phyloP scores from a whole-genome alignment of 2,113 vertebrate genomes.

The Oncorhynchus masou region DNA sequence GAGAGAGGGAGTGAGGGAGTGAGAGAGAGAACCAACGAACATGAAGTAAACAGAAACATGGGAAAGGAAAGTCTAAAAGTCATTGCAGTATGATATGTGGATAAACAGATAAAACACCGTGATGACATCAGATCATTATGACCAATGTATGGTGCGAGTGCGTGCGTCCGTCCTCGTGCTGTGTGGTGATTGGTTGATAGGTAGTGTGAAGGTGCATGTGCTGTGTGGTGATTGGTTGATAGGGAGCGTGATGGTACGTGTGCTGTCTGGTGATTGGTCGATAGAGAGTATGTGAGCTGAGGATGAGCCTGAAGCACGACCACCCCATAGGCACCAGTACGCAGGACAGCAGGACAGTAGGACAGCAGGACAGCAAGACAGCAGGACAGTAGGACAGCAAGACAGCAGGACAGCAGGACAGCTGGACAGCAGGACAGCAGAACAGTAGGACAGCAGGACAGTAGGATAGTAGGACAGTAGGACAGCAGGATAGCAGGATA shows the following conservation, averaged over 20 bases:
- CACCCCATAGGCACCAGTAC: no score
- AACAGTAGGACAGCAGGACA: no score
- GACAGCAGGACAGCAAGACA: no score
- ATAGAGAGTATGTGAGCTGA: background rate
- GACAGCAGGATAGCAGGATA: no score
- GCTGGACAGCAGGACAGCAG: no score
- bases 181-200: background rate
- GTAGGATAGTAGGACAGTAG: accelerated
- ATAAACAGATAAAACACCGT: slow-evolving; percentile 26
- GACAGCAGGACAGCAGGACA: no score
- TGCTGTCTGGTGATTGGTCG: background rate
- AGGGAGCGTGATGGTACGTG: background rate
- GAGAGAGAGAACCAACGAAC: background rate
- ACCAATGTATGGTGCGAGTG: no score
- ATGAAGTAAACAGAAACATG: slow-evolving; percentile 36
- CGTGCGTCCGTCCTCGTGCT: no score
- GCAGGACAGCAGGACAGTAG: no score
- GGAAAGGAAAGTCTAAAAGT: slow-evolving; percentile 10
- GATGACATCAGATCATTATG: slow-evolving; percentile 22
- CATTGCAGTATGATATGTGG: background rate
- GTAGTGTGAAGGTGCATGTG: background rate
- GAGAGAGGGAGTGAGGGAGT: accelerated
- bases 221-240: background rate
- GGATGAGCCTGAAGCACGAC: no score
- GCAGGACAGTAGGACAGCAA: accelerated